phyloP scores from a whole-genome alignment of 2,797 vertebrate genomes.

The Chaunax sp. region DNA sequence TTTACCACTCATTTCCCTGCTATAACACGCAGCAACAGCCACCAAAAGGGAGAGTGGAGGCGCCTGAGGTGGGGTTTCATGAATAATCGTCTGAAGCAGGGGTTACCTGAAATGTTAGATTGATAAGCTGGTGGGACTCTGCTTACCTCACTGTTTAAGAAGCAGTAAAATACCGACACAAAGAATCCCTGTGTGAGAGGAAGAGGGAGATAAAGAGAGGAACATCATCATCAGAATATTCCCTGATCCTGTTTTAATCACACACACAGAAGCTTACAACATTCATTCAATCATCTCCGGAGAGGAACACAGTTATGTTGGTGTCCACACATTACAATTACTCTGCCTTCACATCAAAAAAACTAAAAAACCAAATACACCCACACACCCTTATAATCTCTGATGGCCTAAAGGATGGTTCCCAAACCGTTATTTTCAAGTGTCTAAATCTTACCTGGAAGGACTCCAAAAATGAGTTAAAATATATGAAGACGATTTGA shows the following conservation, averaged over 20 bases:
- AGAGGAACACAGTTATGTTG: not conserved
- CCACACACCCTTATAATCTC: not conserved
- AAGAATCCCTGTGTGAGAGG: conserved; percentile 91
- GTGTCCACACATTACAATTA: conserved; percentile 26
- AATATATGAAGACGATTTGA: conserved; percentile 93
- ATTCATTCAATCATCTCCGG: conserved; percentile 33
- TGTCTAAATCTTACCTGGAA: conserved; percentile 86
- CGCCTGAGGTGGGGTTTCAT: conserved; percentile 3
- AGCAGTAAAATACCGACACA: conserved; percentile 99
- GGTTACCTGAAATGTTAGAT: conserved; percentile 34
- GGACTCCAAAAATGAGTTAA: conserved; percentile 95
- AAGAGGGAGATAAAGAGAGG: conserved; percentile 28
- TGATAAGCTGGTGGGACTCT: conserved; percentile 45
- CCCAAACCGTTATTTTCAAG: too few species aligned
- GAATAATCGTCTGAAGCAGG: conserved; percentile 25
- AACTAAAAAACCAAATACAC: conserved; percentile 11
- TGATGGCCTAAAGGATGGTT: too few species aligned
- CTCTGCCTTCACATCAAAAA: too few species aligned
- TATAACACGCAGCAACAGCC: conserved; percentile 33
- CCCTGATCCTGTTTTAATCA: conserved; percentile 43
- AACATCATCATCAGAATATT: conserved; percentile 29
- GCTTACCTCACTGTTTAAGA: conserved; percentile 98
- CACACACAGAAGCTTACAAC: conserved; percentile 38
- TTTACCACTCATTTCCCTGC: conserved; percentile 24
- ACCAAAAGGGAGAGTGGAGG: conserved; percentile 37